A percentile compares a stretch with the other conserved stretches of the same genome.
These are phyloP conservation scores for Actias luna DNA, from an alignment of 2,888 invertebrate genomes.

Conservation along the genomic window DNA sequence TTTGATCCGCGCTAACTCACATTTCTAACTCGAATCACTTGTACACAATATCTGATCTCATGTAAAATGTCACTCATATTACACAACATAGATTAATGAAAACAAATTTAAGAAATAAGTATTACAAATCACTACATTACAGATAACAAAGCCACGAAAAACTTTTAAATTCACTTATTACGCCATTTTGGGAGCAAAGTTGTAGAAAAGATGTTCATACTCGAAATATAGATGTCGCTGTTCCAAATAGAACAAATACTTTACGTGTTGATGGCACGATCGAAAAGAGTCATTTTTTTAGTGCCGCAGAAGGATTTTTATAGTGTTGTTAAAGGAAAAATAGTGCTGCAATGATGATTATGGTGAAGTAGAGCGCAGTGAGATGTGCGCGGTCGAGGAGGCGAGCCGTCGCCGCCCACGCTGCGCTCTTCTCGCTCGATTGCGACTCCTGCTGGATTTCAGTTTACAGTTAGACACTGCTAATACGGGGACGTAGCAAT, in stretches of 20 bases:
- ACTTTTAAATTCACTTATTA: no score
- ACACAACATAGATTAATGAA: no score
- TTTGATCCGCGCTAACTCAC: no score
- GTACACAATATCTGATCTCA: no score
- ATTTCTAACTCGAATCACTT: no score
- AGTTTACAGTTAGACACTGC: no score
- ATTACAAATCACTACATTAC: no score
- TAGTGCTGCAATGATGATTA: constrained; percentile 18
- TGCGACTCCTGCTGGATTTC: constrained; percentile 27
- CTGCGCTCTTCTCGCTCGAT: constrained; percentile 39
- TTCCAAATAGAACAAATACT: not conserved
- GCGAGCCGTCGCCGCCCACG: constrained; percentile 58
- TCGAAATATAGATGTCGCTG: not conserved
- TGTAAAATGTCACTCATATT: no score
- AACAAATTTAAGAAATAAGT: no score
- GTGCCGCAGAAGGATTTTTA: not conserved
- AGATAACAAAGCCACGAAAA: no score
- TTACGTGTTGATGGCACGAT: not conserved
- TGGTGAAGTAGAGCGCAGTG: constrained; percentile 30
- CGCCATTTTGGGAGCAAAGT: not conserved
- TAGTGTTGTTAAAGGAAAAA: constrained; percentile 3
- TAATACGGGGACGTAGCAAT: no score
- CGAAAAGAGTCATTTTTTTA: not conserved
- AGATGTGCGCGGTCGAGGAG: constrained; percentile 52
- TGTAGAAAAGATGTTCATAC: not conserved